phyloP scores from a whole-genome alignment of 2,113 vertebrate species.

The western clawed frog (Xenopus tropicalis) region UCB_Xtro_10.0 CM004443.2:140173001-140173500 shows the following conservation, averaged over 20 bases:
- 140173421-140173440: too few species aligned
- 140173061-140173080: constrained; percentile 90
- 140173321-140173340: constrained; percentile 78
- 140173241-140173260: too few species aligned
- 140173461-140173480: too few species aligned
- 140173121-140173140: neutral
- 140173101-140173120: neutral
- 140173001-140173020: constrained; percentile 82
- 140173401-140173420: neutral
- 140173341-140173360: constrained; percentile 88
- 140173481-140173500: too few species aligned
- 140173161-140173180: too few species aligned
- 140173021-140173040: constrained; percentile 73
- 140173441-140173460: too few species aligned
- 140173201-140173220: too few species aligned
- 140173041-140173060: constrained; percentile 84
- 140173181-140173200: too few species aligned
- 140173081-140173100: constrained; percentile 77
- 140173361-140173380: constrained; percentile 93
- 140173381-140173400: constrained; percentile 43
- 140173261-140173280: too few species aligned
- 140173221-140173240: too few species aligned
- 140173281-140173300: constrained; percentile 70
- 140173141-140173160: neutral
- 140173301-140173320: constrained; percentile 79